These are phyloP conservation scores for Melikaiella ostensackeni DNA, from an alignment of 2,888 invertebrate genomes.

Conservation along the genomic window DNA sequence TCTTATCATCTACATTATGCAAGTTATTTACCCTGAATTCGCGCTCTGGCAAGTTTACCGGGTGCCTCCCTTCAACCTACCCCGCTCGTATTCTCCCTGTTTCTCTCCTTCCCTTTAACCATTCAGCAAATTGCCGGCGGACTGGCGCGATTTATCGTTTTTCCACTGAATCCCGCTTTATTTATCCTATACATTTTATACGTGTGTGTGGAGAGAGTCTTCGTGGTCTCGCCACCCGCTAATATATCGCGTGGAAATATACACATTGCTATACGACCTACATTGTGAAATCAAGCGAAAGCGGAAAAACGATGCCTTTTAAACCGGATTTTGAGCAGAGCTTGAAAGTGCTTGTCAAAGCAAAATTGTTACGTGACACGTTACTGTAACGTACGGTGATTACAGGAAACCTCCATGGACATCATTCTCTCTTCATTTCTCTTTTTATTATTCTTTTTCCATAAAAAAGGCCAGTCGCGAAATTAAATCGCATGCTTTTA, in stretches of 20 bases:
- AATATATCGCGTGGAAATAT: conserved; percentile 26
- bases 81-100: conserved; percentile 4
- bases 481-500: conserved; percentile 25
- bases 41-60: conserved; percentile 37
- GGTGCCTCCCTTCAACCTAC: conserved; percentile 38
- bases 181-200: conserved; percentile 57
- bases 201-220: conserved; percentile 12
- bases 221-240: conserved; percentile 24
- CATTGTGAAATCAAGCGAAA: conserved; percentile 33
- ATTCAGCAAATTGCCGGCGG: conserved; percentile 58
- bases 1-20: conserved; percentile 49
- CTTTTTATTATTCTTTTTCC: conserved; percentile 8
- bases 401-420: conserved; percentile 25
- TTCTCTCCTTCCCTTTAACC: conserved; percentile 37
- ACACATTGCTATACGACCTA: conserved; percentile 38
- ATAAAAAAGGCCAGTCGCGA: neutral
- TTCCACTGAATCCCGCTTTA: conserved; percentile 54
- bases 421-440: conserved; percentile 3
- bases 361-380: conserved; percentile 32
- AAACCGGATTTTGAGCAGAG: conserved; percentile 23
- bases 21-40: conserved; percentile 39
- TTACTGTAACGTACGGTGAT: conserved; percentile 20
- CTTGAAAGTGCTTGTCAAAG: conserved; percentile 34
- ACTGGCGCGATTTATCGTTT: conserved; percentile 55
- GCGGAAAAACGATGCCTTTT: conserved; percentile 23